Evolutionary conservation across 2,113 vertebrate species (phyloP).

Genomic region (Megaleporinus macrocephalus): DNA sequence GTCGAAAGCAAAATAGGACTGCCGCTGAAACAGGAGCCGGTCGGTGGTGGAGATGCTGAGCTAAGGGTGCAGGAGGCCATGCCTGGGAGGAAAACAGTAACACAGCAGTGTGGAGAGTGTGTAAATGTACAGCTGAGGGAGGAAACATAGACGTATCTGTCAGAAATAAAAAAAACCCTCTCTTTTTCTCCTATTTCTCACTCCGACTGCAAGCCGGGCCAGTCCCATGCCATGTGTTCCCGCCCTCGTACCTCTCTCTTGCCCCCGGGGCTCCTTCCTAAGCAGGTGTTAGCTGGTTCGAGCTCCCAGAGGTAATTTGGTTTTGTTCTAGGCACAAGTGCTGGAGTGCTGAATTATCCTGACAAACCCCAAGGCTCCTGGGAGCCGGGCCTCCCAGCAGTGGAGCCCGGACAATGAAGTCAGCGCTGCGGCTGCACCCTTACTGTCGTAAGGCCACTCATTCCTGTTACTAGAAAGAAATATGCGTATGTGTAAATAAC

Average conservation of each 20-base stretch:
- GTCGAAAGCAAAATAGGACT: slow-evolving; percentile 3
- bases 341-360: slow-evolving; percentile 73
- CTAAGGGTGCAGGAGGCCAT: neutral
- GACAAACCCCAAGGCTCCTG: slow-evolving; percentile 66
- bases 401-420: neutral
- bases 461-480: neutral
- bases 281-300: slow-evolving; percentile 77
- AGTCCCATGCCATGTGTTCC: slow-evolving; percentile 49
- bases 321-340: slow-evolving; percentile 71
- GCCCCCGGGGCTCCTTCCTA: slow-evolving; percentile 62
- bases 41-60: slow-evolving; percentile 17
- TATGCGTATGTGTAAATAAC: too few species aligned
- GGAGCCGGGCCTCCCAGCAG: slow-evolving; percentile 49
- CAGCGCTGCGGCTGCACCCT: too few species aligned
- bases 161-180: neutral
- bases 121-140: neutral
- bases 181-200: neutral
- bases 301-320: slow-evolving; percentile 68
- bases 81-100: slow-evolving; percentile 5
- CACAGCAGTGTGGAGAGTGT: neutral
- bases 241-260: slow-evolving; percentile 28
- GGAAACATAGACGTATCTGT: neutral
- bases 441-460: too few species aligned
- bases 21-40: slow-evolving; percentile 3
- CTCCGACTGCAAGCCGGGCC: slow-evolving; percentile 35